Conservation (phyloP, 1,140 invertebrate genomes). For the Danaus melanippus region DNA sequence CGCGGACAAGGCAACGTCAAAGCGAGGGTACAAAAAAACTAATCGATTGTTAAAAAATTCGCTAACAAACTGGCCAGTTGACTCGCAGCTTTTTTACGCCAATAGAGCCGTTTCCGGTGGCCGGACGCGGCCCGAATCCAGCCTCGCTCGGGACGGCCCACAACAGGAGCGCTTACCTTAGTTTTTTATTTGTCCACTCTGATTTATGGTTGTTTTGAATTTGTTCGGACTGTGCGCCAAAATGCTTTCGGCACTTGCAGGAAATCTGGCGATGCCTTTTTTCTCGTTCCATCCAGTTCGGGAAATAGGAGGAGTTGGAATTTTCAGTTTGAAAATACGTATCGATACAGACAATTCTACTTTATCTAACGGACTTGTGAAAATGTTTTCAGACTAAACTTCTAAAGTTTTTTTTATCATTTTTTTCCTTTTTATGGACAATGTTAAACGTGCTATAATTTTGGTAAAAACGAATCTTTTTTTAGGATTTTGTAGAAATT, state of each 20-base stretch:
- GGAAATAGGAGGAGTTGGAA: constrained; percentile 36
- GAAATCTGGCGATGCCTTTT: constrained; percentile 43
- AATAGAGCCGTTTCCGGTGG: constrained; percentile 54
- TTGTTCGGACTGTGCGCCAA: constrained; percentile 55
- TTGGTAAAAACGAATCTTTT: no score
- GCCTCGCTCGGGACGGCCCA: constrained; percentile 32
- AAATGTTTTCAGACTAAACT: constrained; percentile 10
- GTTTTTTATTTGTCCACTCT: constrained; percentile 65
- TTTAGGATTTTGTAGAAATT: neutral
- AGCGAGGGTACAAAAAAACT: constrained; percentile 28
- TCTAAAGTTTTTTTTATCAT: constrained; percentile 7
- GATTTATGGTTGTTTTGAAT: constrained; percentile 69
- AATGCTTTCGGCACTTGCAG: constrained; percentile 54
- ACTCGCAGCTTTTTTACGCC: constrained; percentile 60
- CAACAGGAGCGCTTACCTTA: constrained; percentile 68
- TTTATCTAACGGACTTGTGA: constrained; percentile 13
- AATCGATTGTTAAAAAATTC: constrained; percentile 38
- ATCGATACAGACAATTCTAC: constrained; percentile 22
- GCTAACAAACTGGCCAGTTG: constrained; percentile 54
- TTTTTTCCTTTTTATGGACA: no score
- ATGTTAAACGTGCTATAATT: no score
- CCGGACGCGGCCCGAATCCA: constrained; percentile 46
- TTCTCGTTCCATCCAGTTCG: constrained; percentile 21
- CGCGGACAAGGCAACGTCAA: constrained; percentile 25
- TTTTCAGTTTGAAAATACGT: constrained; percentile 26